A percentile compares a stretch with the other conserved stretches of the same genome.
These are phyloP conservation scores for Plectrocnemia conspersa DNA, from an alignment of 1,140 invertebrate species.

Conservation along the genomic window DNA sequence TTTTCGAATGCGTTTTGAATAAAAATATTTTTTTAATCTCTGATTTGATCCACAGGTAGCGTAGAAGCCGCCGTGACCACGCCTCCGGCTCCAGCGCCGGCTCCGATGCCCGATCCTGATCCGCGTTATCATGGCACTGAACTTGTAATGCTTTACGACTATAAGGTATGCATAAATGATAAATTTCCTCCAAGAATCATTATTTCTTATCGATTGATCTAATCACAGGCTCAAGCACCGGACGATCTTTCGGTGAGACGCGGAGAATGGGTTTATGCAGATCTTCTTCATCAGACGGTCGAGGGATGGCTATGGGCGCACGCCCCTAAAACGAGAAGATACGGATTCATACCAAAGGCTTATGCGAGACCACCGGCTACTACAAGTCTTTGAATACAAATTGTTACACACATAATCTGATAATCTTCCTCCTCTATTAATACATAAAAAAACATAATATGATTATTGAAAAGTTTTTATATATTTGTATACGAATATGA, in stretches of 20 bases:
- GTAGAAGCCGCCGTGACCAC: constrained; percentile 17
- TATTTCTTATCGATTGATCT: background rate
- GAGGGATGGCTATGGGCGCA: constrained; percentile 95
- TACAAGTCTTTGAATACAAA: constrained; percentile 66
- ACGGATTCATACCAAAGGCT: constrained; percentile 92
- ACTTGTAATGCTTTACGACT: constrained; percentile 90
- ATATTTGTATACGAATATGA: constrained; percentile 4
- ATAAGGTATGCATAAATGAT: constrained; percentile 64
- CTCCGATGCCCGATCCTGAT: constrained; percentile 51
- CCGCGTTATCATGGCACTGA: constrained; percentile 78
- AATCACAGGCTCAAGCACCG: constrained; percentile 72
- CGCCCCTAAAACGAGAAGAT: constrained; percentile 85
- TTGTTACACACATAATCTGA: background rate
- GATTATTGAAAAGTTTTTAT: background rate
- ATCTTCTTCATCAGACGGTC: constrained; percentile 87
- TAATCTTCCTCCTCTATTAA: background rate
- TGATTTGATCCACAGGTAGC: constrained; percentile 24
- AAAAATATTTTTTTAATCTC: no score
- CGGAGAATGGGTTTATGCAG: constrained; percentile 92
- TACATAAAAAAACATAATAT: background rate
- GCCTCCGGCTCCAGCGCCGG: constrained; percentile 32
- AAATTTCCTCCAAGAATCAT: constrained; percentile 1
- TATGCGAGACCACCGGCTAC: constrained; percentile 90
- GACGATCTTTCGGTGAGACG: constrained; percentile 84
- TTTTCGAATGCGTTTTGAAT: no score